A percentile compares a stretch with the other conserved stretches of the same genome.
phyloP scores from a whole-genome alignment of 2,888 invertebrate species.

The Eristalis pertinax region DNA sequence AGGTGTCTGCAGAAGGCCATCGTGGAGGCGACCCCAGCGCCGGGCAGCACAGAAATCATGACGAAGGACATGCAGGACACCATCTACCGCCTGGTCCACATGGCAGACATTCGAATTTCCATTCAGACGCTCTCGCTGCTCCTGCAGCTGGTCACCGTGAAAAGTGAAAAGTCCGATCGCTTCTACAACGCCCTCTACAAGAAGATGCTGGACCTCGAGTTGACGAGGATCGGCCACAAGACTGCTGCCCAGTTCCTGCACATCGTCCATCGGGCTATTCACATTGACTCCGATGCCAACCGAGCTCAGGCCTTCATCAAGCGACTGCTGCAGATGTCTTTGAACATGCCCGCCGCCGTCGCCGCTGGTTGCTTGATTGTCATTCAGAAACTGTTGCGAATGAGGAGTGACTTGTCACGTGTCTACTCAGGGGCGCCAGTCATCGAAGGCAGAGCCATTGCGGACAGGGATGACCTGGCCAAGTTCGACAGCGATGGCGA shows the following conservation, averaged over 20 bases:
- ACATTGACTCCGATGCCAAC: slow-evolving; percentile 87
- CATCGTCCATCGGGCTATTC: slow-evolving; percentile 92
- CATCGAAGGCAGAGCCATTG: slow-evolving; percentile 41
- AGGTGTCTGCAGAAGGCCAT: slow-evolving; percentile 91
- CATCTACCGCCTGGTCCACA: slow-evolving; percentile 90
- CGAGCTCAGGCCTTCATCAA: slow-evolving; percentile 93
- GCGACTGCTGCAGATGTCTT: slow-evolving; percentile 87
- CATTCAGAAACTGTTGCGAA: slow-evolving; percentile 83
- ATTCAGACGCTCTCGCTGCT: slow-evolving; percentile 82
- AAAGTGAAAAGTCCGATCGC: slow-evolving; percentile 79
- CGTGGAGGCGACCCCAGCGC: slow-evolving; percentile 77
- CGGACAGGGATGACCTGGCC: slow-evolving; percentile 75
- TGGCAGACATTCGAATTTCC: slow-evolving; percentile 88
- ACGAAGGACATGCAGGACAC: slow-evolving; percentile 83
- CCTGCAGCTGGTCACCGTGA: slow-evolving; percentile 78
- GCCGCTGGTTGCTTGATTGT: slow-evolving; percentile 90
- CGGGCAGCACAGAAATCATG: slow-evolving; percentile 77
- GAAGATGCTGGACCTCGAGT: slow-evolving; percentile 90
- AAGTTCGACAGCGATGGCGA: slow-evolving; percentile 80
- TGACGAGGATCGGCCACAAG: slow-evolving; percentile 83
- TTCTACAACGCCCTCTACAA: slow-evolving; percentile 95
- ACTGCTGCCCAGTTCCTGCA: slow-evolving; percentile 91
- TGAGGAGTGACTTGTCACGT: slow-evolving; percentile 82
- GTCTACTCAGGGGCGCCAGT: slow-evolving; percentile 63
- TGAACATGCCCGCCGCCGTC: slow-evolving; percentile 88